Percentiles rank a stretch among this genome's conserved stretches.
phyloP scores from a whole-genome alignment of 2,888 invertebrate genomes.

The Hirtodrosophila trivittata region DNA sequence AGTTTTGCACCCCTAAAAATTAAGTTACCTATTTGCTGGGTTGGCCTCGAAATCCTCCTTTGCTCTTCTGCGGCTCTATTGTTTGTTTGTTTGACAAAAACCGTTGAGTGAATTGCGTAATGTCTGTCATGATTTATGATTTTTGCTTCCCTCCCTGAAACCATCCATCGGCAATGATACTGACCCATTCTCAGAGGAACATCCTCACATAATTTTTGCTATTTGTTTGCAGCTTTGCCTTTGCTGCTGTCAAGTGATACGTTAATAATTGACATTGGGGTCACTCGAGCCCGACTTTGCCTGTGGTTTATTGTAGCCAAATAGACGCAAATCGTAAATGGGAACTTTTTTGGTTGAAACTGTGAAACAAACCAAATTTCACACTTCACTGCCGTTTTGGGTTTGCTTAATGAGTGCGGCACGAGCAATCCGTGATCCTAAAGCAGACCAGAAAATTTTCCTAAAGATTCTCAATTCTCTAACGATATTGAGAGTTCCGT shows the following conservation, averaged over 20 bases:
- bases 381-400: conserved; percentile 61
- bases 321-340: conserved; percentile 55
- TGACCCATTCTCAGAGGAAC: conserved; percentile 44
- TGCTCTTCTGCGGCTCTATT: conserved; percentile 54
- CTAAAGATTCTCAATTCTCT: too few relatives aligned
- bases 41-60: conserved; percentile 24
- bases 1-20: conserved; percentile 61
- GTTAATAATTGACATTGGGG: conserved; percentile 83
- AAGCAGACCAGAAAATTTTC: too few relatives aligned
- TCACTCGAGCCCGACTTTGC: conserved; percentile 65
- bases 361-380: conserved; percentile 68
- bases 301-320: conserved; percentile 69
- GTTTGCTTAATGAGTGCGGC: conserved; percentile 56
- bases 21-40: conserved; percentile 59
- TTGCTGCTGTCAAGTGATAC: conserved; percentile 80
- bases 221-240: conserved; percentile 72
- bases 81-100: conserved; percentile 74
- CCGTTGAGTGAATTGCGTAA: conserved; percentile 75
- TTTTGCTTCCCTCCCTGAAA: conserved; percentile 54
- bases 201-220: conserved; percentile 67
- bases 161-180: conserved; percentile 18
- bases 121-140: conserved; percentile 69
- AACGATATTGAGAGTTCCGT: too few relatives aligned
- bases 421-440: conserved; percentile 32
- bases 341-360: conserved; percentile 33